Evolutionary conservation across 1,140 invertebrate genomes (phyloP).

Genomic region (Pogonus chalceus): DNA sequence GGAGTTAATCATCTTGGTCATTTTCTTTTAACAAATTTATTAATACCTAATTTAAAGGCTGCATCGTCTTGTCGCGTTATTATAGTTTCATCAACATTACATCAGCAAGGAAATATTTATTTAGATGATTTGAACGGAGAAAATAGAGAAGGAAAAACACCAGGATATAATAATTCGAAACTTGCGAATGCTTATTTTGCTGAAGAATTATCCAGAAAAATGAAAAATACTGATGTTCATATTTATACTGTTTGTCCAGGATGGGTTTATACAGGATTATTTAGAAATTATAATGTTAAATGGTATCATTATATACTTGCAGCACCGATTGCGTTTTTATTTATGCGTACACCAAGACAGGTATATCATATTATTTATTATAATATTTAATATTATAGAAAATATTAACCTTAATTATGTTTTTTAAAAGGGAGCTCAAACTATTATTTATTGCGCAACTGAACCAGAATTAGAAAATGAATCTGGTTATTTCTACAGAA

Average conservation of each 20-base stretch:
- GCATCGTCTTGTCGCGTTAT: slow-evolving; percentile 51
- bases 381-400: too few relatives aligned
- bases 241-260: slow-evolving; percentile 75
- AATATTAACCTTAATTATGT: too few relatives aligned
- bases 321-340: slow-evolving; percentile 56
- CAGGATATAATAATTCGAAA: slow-evolving; percentile 71
- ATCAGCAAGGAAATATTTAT: slow-evolving; percentile 53
- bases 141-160: slow-evolving; percentile 38
- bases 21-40: slow-evolving; percentile 71
- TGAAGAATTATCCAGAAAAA: slow-evolving; percentile 46
- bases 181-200: slow-evolving; percentile 65
- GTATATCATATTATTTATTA: too few relatives aligned
- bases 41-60: slow-evolving; percentile 56
- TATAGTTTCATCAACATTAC: slow-evolving; percentile 41
- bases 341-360: slow-evolving; percentile 60
- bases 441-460: slow-evolving; percentile 63
- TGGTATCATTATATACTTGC: slow-evolving; percentile 63
- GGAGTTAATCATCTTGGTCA: slow-evolving; percentile 74
- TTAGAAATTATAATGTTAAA: slow-evolving; percentile 52
- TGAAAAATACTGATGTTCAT: slow-evolving; percentile 48
- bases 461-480: slow-evolving; percentile 50
- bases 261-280: slow-evolving; percentile 69
- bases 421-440: slow-evolving; percentile 62
- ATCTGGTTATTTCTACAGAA: slow-evolving; percentile 58
- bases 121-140: slow-evolving; percentile 59